Conservation (phyloP, 2,888 invertebrate species). For the Tyria jacobaeae region DNA sequence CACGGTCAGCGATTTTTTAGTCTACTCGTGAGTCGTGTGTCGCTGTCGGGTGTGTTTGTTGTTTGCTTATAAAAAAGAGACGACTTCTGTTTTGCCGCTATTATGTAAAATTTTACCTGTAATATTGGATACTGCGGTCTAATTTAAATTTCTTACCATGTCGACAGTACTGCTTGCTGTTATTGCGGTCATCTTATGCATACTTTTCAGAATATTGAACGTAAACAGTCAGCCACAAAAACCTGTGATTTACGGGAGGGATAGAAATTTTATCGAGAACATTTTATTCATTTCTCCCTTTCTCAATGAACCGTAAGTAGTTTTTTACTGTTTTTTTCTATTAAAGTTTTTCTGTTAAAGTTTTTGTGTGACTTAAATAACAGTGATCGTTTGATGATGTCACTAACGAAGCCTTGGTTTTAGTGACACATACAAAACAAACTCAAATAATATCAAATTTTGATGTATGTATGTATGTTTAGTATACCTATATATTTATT, state of each 20-base stretch:
- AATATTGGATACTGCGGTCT: slow-evolving; percentile 38
- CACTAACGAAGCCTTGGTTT: slow-evolving; percentile 50
- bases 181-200: slow-evolving; percentile 93
- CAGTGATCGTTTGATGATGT: slow-evolving; percentile 63
- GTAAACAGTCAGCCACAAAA: slow-evolving; percentile 93
- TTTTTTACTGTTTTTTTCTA: background rate
- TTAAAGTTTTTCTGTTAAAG: background rate
- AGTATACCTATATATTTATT: too few relatives aligned
- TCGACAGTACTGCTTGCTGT: slow-evolving; percentile 93
- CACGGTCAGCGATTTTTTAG: slow-evolving; percentile 34
- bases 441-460: background rate
- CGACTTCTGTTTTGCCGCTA: slow-evolving; percentile 61
- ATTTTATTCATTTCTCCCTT: slow-evolving; percentile 93
- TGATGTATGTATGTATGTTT: too few relatives aligned
- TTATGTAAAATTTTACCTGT: slow-evolving; percentile 68
- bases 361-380: background rate
- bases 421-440: background rate
- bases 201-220: slow-evolving; percentile 93
- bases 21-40: slow-evolving; percentile 46
- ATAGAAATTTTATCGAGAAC: slow-evolving; percentile 91
- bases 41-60: slow-evolving; percentile 52
- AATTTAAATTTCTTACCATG: slow-evolving; percentile 81
- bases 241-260: slow-evolving; percentile 92
- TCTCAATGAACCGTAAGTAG: slow-evolving; percentile 93
- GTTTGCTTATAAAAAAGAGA: slow-evolving; percentile 47